Base-by-base conservation (phyloP, 1,140 invertebrate species). In the Macrocentrus cingulum region DNA sequence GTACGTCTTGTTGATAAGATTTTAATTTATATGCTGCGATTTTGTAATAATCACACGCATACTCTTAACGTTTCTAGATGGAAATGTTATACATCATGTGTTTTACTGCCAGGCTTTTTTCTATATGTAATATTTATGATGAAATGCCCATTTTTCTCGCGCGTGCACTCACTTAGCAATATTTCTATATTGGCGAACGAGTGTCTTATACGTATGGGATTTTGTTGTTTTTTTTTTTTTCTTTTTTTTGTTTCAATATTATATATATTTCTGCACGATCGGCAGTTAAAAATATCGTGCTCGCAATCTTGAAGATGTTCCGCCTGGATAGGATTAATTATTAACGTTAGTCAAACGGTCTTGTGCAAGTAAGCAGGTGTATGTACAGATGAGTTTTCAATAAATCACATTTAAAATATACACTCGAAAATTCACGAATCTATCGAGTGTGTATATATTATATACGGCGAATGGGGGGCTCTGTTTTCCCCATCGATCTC, bases 61-160 rank as follows among this genome's bases (percentile, higher is more conserved):
- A 56, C 41, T n/a, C n/a, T 49, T 39, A 56, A 36, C 44, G 23
- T 56, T 48, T 8, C 25, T 32, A 32, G 16, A 34, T 37, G 41
- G 42, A 49, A 56, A 42, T 58, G 65, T 55, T 62, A 56, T 67
- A 57, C 51, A 55, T 66, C 64, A 61, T 66, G 55, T 69, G 65
- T 66, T 69, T 69, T 66, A 72, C 66, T 69, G 63, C 62, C 67
- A 67, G 59, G 39, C 61, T 61, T 59, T 66, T 42, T n/a, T n/a
- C n/a, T n/a, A n/a, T 67, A 66, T 53, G 16, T 39, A 48, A 62
- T 63, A 59, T 56, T 62, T 59, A 52, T 34, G 15, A 49, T 49
- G 13, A 23, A 8, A 22, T 51, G 1, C 34, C 19, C 16, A 18
- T 20, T 39, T 29, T 51, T 51, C 29, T 25, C 36, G 20, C 9